These are phyloP conservation scores for Drosophila kurseongensis DNA, from an alignment of 1,140 invertebrate genomes.

Conservation along the genomic window DNA sequence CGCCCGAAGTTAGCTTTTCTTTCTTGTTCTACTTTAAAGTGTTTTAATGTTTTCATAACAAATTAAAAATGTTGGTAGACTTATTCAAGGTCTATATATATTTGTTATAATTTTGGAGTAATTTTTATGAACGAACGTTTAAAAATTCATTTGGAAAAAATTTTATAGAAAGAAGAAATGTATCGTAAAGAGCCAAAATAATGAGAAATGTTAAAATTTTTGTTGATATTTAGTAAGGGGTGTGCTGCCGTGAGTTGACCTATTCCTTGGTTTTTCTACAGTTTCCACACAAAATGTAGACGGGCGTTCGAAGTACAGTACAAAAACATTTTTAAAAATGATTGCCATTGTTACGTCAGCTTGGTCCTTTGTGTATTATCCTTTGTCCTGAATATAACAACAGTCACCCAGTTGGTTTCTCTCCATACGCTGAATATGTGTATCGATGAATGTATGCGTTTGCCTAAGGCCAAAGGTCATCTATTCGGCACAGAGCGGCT, in stretches of 20 bases:
- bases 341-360: constrained; percentile 80
- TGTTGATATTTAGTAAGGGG: constrained; percentile 36
- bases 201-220: neutral
- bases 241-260: constrained; percentile 22
- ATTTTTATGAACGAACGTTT: too few relatives aligned
- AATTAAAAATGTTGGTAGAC: too few relatives aligned
- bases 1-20: too few relatives aligned
- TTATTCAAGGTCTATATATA: too few relatives aligned
- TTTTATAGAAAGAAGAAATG: too few relatives aligned
- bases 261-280: constrained; percentile 59
- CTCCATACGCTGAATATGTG: constrained; percentile 9
- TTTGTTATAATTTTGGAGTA: too few relatives aligned
- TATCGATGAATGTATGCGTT: constrained; percentile 16
- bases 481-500: constrained; percentile 65
- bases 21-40: too few relatives aligned
- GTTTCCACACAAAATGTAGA: constrained; percentile 69
- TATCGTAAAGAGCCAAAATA: too few relatives aligned
- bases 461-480: constrained; percentile 76
- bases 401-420: constrained; percentile 53
- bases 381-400: constrained; percentile 65
- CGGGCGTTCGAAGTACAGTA: constrained; percentile 18
- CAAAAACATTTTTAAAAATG: constrained; percentile 74
- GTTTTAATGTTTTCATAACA: too few relatives aligned
- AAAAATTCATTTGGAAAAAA: too few relatives aligned
- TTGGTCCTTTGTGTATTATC: constrained; percentile 78